Evolutionary conservation across 2,888 invertebrate species (phyloP).

Genomic region (Drosophila engyochracea): DNA sequence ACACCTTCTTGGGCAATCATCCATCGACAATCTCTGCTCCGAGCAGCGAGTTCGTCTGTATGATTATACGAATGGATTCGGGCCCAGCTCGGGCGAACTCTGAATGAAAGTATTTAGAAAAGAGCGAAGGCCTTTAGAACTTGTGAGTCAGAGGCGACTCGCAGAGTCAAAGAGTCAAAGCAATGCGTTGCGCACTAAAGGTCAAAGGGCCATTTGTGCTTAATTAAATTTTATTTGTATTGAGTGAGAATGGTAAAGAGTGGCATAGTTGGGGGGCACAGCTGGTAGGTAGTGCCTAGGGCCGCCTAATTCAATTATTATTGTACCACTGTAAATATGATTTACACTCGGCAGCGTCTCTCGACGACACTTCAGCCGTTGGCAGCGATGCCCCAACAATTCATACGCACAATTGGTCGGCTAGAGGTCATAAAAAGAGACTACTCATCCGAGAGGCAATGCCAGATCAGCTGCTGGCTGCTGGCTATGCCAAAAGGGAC

Average conservation of each 20-base stretch:
- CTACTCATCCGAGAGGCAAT: slow-evolving; percentile 54
- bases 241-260: slow-evolving; percentile 19
- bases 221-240: slow-evolving; percentile 66
- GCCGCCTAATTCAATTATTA: slow-evolving; percentile 78
- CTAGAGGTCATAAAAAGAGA: slow-evolving; percentile 73
- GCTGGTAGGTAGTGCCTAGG: slow-evolving; percentile 26
- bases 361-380: slow-evolving; percentile 42
- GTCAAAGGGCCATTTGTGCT: slow-evolving; percentile 56
- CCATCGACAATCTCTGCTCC: background rate
- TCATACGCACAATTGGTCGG: slow-evolving; percentile 67
- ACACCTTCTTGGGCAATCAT: background rate
- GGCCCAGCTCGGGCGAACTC: background rate
- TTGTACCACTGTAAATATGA: slow-evolving; percentile 80
- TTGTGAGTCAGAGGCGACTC: slow-evolving; percentile 1
- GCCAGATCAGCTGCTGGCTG: slow-evolving; percentile 20
- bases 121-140: background rate
- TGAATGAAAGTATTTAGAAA: background rate
- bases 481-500: background rate
- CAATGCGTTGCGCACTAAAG: slow-evolving; percentile 30
- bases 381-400: slow-evolving; percentile 34
- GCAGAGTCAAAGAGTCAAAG: background rate
- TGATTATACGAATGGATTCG: background rate
- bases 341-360: slow-evolving; percentile 60
- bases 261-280: background rate
- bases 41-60: too few species aligned